These are phyloP conservation scores for Onthophagus taurus DNA, from an alignment of 1,140 invertebrate genomes.

Conservation along the genomic window DNA sequence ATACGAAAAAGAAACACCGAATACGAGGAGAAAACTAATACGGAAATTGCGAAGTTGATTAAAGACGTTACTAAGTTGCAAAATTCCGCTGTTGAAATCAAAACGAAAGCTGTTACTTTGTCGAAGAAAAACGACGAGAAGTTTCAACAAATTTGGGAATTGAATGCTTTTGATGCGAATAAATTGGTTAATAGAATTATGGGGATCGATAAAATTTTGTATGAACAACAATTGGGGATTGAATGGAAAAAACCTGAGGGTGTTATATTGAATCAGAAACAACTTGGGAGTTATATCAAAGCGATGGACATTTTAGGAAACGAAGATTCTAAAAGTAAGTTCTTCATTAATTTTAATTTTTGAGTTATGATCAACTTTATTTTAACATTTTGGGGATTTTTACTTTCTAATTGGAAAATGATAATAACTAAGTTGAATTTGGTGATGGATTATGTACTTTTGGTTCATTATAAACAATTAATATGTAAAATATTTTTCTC, in stretches of 20 bases:
- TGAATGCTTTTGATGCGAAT: conserved; percentile 54
- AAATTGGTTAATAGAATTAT: conserved; percentile 49
- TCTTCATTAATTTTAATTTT: no score
- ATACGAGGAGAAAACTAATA: conserved; percentile 20
- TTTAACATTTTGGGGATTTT: no score
- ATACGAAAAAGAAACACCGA: conserved; percentile 51
- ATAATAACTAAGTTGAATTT: no score
- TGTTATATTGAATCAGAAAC: conserved; percentile 31
- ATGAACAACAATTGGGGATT: conserved; percentile 59
- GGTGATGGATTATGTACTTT: no score
- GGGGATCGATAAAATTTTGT: conserved; percentile 52
- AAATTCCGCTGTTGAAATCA: conserved; percentile 53
- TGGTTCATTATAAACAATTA: no score
- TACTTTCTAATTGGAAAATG: no score
- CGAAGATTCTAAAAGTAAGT: no score
- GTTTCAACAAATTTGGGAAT: conserved; percentile 48
- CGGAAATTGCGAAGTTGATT: conserved; percentile 31
- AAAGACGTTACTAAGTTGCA: conserved; percentile 53
- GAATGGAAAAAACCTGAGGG: conserved; percentile 45
- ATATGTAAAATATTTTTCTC: no score
- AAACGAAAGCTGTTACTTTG: conserved; percentile 57
- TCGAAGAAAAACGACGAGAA: conserved; percentile 47
- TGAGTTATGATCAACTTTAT: no score
- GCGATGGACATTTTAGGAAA: conserved; percentile 19
- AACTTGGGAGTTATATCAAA: conserved; percentile 27